Conservation (phyloP, 2,113 vertebrate genomes). For the Ictalurus furcatus region DNA sequence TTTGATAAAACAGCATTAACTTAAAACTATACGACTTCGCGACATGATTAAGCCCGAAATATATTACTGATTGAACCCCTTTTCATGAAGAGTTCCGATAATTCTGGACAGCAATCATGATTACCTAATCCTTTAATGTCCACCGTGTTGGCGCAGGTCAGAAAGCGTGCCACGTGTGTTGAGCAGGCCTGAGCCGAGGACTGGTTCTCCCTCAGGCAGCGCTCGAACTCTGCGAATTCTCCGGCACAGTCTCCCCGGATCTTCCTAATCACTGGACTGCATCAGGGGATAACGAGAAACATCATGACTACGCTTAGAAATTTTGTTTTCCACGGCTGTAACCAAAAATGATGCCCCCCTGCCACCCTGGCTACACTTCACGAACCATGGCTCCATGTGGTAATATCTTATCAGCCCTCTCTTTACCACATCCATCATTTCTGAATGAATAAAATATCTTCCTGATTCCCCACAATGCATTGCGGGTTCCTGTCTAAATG, state of each 20-base stretch:
- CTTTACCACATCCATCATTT: neutral
- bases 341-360: neutral
- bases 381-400: neutral
- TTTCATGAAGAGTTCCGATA: neutral
- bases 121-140: constrained; percentile 72
- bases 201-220: constrained; percentile 82
- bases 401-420: neutral
- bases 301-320: neutral
- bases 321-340: too few species aligned
- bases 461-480: neutral
- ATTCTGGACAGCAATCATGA: neutral
- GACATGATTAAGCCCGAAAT: neutral
- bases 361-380: neutral
- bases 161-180: constrained; percentile 76
- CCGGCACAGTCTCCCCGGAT: constrained; percentile 80
- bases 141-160: constrained; percentile 84
- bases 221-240: constrained; percentile 84
- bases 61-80: neutral
- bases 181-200: constrained; percentile 74
- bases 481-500: neutral
- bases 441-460: neutral
- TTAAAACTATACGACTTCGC: neutral
- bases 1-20: neutral
- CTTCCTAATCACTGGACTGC: constrained; percentile 78
- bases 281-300: neutral